Evolutionary conservation across 2,113 vertebrate species (phyloP).

Genomic region (Anguilla japonica): DNA sequence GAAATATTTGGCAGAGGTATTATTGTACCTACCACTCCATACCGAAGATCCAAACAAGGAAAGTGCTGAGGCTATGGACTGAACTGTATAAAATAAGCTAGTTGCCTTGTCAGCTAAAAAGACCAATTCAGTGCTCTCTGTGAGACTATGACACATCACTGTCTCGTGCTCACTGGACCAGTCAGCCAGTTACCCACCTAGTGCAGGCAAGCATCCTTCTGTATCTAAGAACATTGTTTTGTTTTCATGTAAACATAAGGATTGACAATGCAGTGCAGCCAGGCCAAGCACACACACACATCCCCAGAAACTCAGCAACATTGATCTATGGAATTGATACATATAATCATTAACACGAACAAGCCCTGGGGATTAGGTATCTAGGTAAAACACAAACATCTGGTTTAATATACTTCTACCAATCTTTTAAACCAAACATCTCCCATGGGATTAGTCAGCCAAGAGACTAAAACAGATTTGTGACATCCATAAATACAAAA

Average conservation of each 20-base stretch:
- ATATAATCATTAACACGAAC: no score
- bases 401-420: no score
- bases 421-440: no score
- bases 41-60: not conserved
- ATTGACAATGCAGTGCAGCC: not conserved
- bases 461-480: no score
- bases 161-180: not conserved
- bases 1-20: conserved; percentile 6
- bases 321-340: no score
- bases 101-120: not conserved
- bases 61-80: not conserved
- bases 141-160: not conserved
- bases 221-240: not conserved
- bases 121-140: not conserved
- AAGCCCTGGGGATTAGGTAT: no score
- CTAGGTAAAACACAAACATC: no score
- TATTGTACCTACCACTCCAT: not conserved
- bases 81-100: not conserved
- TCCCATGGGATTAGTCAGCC: no score
- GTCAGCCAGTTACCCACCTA: not conserved
- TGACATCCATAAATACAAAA: no score
- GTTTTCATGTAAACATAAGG: not conserved
- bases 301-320: no score
- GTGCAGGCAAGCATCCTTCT: not conserved
- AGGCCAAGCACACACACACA: not conserved